Conservation (phyloP, 2,888 invertebrate genomes). For the Callimorpha dominula region DNA sequence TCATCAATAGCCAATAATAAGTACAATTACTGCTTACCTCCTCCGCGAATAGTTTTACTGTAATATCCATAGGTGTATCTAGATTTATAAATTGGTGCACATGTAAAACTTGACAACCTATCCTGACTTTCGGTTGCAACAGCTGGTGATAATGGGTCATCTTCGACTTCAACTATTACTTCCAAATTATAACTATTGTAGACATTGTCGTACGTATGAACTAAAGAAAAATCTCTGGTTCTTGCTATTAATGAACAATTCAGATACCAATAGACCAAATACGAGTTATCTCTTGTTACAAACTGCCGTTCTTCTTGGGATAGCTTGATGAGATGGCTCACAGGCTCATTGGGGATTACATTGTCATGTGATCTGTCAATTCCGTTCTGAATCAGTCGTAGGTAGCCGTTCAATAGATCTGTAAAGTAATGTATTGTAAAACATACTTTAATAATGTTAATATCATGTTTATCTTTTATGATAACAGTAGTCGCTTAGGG, state of each 20-base stretch:
- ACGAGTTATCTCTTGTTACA: neutral
- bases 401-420: neutral
- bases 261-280: neutral
- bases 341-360: neutral
- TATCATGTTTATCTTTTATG: neutral
- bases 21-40: neutral
- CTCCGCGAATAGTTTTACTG: neutral
- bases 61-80: constrained; percentile 1
- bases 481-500: no score
- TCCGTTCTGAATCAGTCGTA: neutral
- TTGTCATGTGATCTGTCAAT: neutral
- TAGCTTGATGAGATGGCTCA: neutral
- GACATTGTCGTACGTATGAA: neutral
- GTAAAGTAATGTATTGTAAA: neutral
- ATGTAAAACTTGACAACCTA: neutral
- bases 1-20: neutral
- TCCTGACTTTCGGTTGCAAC: neutral
- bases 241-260: neutral
- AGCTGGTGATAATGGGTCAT: neutral
- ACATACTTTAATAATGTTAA: neutral
- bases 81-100: neutral
- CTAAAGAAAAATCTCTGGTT: neutral
- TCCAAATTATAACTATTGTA: neutral
- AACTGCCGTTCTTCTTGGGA: neutral
- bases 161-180: neutral